phyloP scores from a whole-genome alignment of 92 coral and sea anemone species.

The Anthopleura xanthogrammica region DNA sequence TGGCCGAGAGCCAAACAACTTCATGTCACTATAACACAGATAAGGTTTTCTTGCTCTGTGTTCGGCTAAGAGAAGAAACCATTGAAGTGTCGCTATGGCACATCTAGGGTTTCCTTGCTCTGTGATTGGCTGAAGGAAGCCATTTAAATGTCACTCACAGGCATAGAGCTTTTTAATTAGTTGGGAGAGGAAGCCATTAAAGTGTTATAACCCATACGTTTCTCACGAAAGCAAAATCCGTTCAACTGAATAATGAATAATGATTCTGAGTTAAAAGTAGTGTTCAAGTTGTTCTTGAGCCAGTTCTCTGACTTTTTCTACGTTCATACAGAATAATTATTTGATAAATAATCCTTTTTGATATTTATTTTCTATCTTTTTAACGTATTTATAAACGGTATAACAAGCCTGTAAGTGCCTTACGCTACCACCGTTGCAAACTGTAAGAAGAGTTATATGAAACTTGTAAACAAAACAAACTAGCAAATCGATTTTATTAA shows the following conservation, averaged over 20 bases:
- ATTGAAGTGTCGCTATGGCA: neutral
- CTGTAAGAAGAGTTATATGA: slow-evolving; percentile 28
- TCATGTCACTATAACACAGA: too few relatives aligned
- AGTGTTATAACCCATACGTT: neutral
- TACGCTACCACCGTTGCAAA: slow-evolving; percentile 10
- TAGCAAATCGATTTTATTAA: slow-evolving; percentile 30
- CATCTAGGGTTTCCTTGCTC: too few relatives aligned
- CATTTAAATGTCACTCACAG: too few relatives aligned
- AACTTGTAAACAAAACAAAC: slow-evolving; percentile 1
- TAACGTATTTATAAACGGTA: slow-evolving; percentile 33
- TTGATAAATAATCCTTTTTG: slow-evolving; percentile 45
- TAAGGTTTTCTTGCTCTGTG: neutral
- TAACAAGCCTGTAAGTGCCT: slow-evolving; percentile 1
- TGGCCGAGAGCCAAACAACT: too few relatives aligned
- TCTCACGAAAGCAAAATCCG: neutral
- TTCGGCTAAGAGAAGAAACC: neutral
- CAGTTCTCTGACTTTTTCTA: slow-evolving; percentile 17
- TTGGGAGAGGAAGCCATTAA: neutral
- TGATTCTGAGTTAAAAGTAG: neutral
- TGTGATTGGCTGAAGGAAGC: too few relatives aligned
- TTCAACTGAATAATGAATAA: neutral
- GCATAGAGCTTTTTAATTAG: neutral
- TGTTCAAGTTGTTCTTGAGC: neutral
- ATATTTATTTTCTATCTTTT: slow-evolving; percentile 52
- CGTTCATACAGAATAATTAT: slow-evolving; percentile 15